These are phyloP conservation scores for Hyperoplus lanceolatus DNA, from an alignment of 2,797 vertebrate genomes.

Conservation along the genomic window DNA sequence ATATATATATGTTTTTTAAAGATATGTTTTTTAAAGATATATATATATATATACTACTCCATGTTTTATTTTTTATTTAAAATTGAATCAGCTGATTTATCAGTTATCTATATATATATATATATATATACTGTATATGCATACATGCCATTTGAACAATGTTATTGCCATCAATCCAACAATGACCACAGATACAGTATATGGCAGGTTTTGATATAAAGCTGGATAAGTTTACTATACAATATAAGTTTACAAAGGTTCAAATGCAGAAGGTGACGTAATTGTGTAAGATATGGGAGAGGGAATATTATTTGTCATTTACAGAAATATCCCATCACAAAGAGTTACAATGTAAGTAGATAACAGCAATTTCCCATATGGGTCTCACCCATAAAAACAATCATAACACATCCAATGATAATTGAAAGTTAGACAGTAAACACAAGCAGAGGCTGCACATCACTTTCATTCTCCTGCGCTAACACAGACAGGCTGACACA, in stretches of 20 bases:
- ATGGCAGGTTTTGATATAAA: too few species aligned
- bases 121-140: background rate
- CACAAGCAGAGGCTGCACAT: background rate
- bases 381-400: background rate
- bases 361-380: background rate
- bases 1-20: too few species aligned
- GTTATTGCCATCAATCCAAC: constrained; percentile 8
- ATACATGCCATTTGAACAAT: too few species aligned
- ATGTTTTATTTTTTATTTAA: too few species aligned
- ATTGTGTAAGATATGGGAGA: background rate
- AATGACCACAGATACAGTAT: background rate
- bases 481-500: constrained; percentile 19
- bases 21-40: too few species aligned
- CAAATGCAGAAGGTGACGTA: background rate
- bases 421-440: background rate
- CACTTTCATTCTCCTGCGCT: background rate
- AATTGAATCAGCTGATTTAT: too few species aligned
- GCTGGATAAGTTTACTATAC: too few species aligned
- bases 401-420: background rate
- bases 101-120: too few species aligned
- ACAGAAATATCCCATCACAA: background rate
- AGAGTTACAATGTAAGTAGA: background rate
- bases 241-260: too few species aligned
- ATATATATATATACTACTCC: too few species aligned
- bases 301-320: constrained; percentile 4